Evolutionary conservation across 2,797 vertebrate genomes (phyloP), one percentile per base, ranked within the genome.

Genomic region (Platalea minor): DNA sequence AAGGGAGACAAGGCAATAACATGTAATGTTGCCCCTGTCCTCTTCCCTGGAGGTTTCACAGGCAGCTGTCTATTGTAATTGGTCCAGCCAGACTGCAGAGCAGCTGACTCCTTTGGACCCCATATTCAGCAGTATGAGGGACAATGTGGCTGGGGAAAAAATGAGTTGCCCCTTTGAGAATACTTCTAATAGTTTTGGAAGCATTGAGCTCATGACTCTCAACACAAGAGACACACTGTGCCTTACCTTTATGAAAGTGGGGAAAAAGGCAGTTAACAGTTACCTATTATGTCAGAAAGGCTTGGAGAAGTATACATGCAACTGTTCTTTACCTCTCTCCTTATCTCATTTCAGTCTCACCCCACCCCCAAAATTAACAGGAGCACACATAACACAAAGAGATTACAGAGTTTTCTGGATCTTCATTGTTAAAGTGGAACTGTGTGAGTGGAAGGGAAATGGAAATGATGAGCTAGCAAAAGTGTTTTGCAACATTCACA

Each of bases 191-290:
- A 24, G 17, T 48, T 53, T 56, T 57, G 18, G 41, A 89, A 76
- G 9, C 10, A 33, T 0, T 68, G 31, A 37, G 20, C 11, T 12
- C 57, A 8, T 51, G 15, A 74, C 3, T 5, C 10, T 81, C 19
- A 56, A 13, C 6, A n/a, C 28, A 53, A 37, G 48, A 86, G 10
- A 8, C 0, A 0, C 7, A 15, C 4, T 18, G 7, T 35, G 12
- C 8, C 56, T 77, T 70, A 25, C 7, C 7, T 48, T 39, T 37
- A 29, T 8, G 12, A 28, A 77, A 83, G 17, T 15, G 17, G 8
- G 17, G 20, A 15, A 70, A 95, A 88, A 57, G 4, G 9, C 7
- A 31, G 6, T 25, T 57, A 69, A 57, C 9, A 23, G 25, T 45
- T 68, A 68, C 13, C 10, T 77, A 46, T 70, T 28, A 28, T 2